Percentiles rank a stretch among this genome's conserved stretches.
Conservation (phyloP, 2,888 invertebrate species). For the Venusia cambrica region DNA sequence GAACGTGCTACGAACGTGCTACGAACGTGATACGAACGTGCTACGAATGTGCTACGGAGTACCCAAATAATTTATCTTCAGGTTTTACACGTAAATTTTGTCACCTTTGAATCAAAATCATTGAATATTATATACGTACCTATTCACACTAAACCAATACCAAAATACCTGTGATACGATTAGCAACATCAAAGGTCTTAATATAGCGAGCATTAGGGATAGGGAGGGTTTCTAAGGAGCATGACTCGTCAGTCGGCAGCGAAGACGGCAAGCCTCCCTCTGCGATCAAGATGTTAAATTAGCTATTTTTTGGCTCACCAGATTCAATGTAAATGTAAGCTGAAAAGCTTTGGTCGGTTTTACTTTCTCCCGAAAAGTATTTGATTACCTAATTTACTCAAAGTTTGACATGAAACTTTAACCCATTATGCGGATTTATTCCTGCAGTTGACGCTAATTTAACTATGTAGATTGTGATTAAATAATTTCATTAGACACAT, state of each 20-base stretch:
- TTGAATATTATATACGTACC: too few relatives aligned
- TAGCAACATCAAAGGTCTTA: conserved; percentile 15
- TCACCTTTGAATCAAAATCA: too few relatives aligned
- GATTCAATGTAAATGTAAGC: conserved; percentile 25
- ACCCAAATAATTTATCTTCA: too few relatives aligned
- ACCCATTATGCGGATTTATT: too few relatives aligned
- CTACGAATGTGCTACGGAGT: conserved; percentile 6
- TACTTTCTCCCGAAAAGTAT: neutral
- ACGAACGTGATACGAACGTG: too few relatives aligned
- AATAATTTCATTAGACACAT: too few relatives aligned
- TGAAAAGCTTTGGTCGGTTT: conserved; percentile 10
- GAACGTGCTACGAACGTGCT: too few relatives aligned
- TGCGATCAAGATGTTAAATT: conserved; percentile 66
- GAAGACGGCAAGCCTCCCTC: conserved; percentile 42
- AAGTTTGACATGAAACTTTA: conserved; percentile 4
- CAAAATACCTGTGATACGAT: conserved; percentile 4
- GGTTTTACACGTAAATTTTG: too few relatives aligned
- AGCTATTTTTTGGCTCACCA: conserved; percentile 46
- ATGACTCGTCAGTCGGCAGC: conserved; percentile 53
- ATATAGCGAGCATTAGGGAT: conserved; percentile 25
- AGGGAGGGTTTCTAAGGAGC: conserved; percentile 41
- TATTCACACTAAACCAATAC: neutral
- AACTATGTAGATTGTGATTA: too few relatives aligned
- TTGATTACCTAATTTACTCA: too few relatives aligned
- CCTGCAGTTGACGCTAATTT: too few relatives aligned